phyloP scores from a whole-genome alignment of 2,113 vertebrate genomes.

The Acanthisitta chloris region DNA sequence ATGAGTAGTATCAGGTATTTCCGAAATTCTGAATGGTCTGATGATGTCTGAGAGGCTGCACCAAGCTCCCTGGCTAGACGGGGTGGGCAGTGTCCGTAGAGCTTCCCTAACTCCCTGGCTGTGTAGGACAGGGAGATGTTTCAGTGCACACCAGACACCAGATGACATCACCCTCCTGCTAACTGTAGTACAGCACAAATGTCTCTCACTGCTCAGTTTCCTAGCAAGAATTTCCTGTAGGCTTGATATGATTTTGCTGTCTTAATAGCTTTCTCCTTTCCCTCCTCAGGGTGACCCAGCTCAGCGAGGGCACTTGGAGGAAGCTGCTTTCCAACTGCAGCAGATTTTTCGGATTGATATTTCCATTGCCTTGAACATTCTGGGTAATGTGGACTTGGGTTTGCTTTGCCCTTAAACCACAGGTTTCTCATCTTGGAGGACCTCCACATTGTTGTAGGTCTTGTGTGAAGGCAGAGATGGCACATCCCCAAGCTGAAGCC shows the following conservation, averaged over 20 bases:
- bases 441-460: constrained; percentile 48
- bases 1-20: background rate
- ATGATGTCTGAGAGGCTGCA: background rate
- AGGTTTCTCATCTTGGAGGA: constrained; percentile 25
- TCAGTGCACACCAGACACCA: background rate
- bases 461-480: constrained; percentile 38
- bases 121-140: background rate
- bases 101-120: background rate
- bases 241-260: background rate
- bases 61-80: background rate
- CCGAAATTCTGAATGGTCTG: background rate
- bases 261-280: constrained; percentile 30
- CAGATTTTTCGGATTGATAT: constrained; percentile 79
- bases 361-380: constrained; percentile 91
- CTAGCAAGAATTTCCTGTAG: background rate
- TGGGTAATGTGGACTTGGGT: constrained; percentile 77
- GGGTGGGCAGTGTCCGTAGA: background rate
- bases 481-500: constrained; percentile 25
- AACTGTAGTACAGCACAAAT: background rate
- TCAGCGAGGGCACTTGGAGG: constrained; percentile 71
- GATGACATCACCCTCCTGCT: background rate
- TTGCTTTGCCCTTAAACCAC: constrained; percentile 16
- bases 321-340: constrained; percentile 79
- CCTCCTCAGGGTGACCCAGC: constrained; percentile 67
- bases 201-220: background rate